Base-by-base conservation (phyloP, 2,888 invertebrate genomes). In the Polydrusus tereticollis region DNA sequence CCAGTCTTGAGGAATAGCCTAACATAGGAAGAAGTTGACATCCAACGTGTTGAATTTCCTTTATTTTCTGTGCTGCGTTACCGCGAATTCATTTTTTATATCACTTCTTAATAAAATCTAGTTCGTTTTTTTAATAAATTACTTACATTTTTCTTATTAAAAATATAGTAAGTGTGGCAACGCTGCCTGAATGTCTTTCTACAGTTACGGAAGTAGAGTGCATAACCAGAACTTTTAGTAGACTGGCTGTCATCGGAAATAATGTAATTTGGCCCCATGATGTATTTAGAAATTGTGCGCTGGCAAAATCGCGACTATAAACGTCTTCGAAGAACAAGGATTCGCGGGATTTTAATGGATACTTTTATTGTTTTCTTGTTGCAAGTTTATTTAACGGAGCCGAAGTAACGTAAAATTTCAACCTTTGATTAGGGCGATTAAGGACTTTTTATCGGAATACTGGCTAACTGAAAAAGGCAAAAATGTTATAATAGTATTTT, bases 241-340 rank as follows among this genome's bases (percentile, higher is more conserved):
- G 72, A 69, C 74, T 74, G 64, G 58, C 67, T 73, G 73, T 75
- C 75, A 75, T 74, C 75, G 75, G 74, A 75, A 78, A 77, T 78
- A 79, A 80, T 79, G 78, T 79, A 76, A 77, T 78, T 80, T 78
- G 29, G 72, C 65, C 20, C n/a, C 43, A 38, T 66, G 65, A 66
- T 66, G 57, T 66, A 57, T 66, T 66, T 66, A 57, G 65, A 62
- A 55, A 63, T 57, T 57, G 63, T 55, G 69, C 38, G 62, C 63
- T 36, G 47, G 45, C 63, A 21, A 69, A 69, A 38, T 50, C 60
- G 52, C 38, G 26, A 41, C 60, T 52, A 41, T 12, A 38, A 33
- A 68, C 45, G 47, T 57, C 50, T 45, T 47, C 16, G 52, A 52
- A 38, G 26, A 52, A 59, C 59, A 29, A 29, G 52, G 33, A 55